Base-by-base conservation (phyloP, 2,888 invertebrate genomes). In the Steromphala cineraria region DNA sequence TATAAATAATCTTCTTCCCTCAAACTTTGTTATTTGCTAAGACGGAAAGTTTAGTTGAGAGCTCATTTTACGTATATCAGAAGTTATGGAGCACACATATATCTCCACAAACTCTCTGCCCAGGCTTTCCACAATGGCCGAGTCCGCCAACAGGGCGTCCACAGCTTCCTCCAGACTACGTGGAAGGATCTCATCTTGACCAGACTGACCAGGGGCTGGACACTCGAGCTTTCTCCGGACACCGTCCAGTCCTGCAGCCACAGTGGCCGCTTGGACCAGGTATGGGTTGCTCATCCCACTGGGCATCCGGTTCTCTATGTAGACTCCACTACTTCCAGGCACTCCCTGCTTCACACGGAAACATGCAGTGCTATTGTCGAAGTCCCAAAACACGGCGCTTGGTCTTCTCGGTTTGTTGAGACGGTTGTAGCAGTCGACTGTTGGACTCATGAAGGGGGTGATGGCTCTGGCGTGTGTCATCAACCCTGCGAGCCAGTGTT, bases 191-290 rank as follows among this genome's bases (percentile, higher is more conserved):
- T 36, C 13, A 2, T 67, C 80, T 40, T 53, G 46, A n/a, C 21
- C 40, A 5, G 53, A 24, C 21, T 56, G 53, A 21, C 31, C 40
- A n/a, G 71, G 55, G 10, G 71, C 62, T 21, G 80, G 82, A 52
- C 71, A 75, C 0, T 28, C 62, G 24, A 82, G 15, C n/a, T 75
- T 56, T 21, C 67, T 77, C n/a, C 62, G 53, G 24, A 82, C 62
- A 8, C 82, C 82, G 31, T 77, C 78, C 52, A 82, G 21, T 13
- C 82, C 82, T 7, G 82, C 62, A n/a, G 80, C 82, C 52, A 82
- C 24, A 40, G 77, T 74, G 24, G 80, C 75, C 19, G 80, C 74
- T 19, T 80, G 36, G 3, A 78, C 75, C 46, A 82, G 80, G 46
- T 82, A 82, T 21, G 82, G 82, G 53, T 80, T 82, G 31, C 74